Evolutionary conservation across 35 echinoderm and acorn worm species (phyloP).

Genomic region (Holothuria glaberrima): DNA sequence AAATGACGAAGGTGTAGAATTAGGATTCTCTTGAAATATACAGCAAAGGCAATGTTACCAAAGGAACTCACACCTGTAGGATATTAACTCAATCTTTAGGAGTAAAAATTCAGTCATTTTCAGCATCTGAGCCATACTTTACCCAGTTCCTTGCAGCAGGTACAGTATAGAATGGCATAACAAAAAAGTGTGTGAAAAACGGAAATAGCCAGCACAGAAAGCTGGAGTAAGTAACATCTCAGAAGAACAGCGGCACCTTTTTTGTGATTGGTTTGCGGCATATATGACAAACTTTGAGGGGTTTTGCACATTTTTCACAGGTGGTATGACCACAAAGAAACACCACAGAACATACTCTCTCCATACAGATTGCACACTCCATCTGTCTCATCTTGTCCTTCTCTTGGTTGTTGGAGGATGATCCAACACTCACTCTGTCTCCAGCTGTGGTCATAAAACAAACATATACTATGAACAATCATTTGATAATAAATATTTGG

Average conservation of each 20-base stretch:
- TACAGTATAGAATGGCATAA: too few relatives aligned
- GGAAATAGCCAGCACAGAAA: too few relatives aligned
- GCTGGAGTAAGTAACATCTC: background rate
- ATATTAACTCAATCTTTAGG: too few relatives aligned
- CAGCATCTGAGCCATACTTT: too few relatives aligned
- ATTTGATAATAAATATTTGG: too few relatives aligned
- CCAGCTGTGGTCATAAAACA: background rate
- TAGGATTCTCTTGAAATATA: too few relatives aligned
- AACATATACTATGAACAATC: background rate
- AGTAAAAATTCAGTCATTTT: too few relatives aligned
- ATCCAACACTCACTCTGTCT: background rate
- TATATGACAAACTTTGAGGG: conserved; percentile 92
- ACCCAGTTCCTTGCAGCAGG: too few relatives aligned
- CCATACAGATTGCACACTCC: conserved; percentile 92
- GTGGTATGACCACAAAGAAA: conserved; percentile 91
- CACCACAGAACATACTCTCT: conserved; percentile 71
- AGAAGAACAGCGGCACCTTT: conserved; percentile 70
- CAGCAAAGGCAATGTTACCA: too few relatives aligned
- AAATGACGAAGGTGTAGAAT: too few relatives aligned
- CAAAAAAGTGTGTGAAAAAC: background rate
- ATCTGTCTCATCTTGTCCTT: conserved; percentile 63
- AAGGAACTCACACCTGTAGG: too few relatives aligned
- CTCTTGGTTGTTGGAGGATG: background rate
- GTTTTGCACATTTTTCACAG: conserved; percentile 90
- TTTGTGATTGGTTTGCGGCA: conserved; percentile 96